Percentiles rank a stretch among this genome's conserved stretches.
Evolutionary conservation across 2,113 vertebrate species (phyloP).

Genomic region (Charina bottae): DNA sequence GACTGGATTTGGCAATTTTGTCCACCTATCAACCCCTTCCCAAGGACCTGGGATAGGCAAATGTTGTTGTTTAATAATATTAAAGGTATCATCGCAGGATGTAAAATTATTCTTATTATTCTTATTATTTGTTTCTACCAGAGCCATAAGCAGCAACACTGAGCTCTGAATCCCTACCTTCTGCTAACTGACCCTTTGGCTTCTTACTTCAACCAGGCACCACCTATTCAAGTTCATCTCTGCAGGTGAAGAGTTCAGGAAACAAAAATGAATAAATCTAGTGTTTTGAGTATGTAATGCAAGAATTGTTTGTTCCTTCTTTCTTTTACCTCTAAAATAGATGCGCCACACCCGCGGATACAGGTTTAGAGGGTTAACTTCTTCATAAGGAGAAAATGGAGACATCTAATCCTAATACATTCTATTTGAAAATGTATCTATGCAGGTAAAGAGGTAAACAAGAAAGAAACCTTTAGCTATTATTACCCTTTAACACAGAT

Average conservation of each 20-base stretch:
- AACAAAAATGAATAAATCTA: not conserved
- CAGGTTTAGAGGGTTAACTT: not conserved
- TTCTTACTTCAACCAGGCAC: not conserved
- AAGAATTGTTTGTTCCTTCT: not conserved
- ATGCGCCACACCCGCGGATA: not conserved
- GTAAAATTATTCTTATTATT: not conserved
- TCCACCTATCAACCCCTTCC: too few relatives aligned
- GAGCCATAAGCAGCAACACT: not conserved
- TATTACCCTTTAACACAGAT: not conserved
- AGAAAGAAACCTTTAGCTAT: not conserved
- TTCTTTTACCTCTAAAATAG: not conserved
- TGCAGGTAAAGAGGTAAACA: not conserved
- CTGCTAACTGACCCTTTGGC: not conserved
- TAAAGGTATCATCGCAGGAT: too few relatives aligned
- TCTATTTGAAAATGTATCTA: not conserved
- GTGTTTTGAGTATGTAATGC: not conserved
- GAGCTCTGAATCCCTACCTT: not conserved
- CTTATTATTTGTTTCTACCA: not conserved
- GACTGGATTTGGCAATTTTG: too few relatives aligned
- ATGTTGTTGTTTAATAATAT: too few relatives aligned
- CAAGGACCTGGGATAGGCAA: too few relatives aligned
- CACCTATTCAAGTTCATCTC: not conserved
- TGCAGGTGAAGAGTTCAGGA: not conserved
- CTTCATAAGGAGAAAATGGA: not conserved
- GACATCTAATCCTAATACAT: not conserved